phyloP scores from a whole-genome alignment of 2,113 vertebrate species.

The Gavia stellata region DNA sequence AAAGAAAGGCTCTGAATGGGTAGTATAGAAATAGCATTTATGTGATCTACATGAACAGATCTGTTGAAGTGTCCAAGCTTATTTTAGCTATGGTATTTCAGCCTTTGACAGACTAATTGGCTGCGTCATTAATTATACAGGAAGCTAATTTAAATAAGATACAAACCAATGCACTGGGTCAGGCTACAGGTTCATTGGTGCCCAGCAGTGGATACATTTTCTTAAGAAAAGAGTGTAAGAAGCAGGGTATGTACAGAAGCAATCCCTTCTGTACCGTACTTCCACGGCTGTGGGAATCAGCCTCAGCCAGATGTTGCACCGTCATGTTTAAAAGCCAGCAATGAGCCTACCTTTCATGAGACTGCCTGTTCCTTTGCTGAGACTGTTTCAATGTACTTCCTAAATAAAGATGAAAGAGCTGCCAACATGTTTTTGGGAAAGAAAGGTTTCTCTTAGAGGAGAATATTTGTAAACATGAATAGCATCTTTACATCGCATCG shows the following conservation, averaged over 20 bases:
- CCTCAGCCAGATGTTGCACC: neutral
- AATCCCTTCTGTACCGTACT: rapidly evolving
- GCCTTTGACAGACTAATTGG: slow-evolving; percentile 20
- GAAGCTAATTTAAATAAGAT: slow-evolving; percentile 42
- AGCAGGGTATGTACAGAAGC: neutral
- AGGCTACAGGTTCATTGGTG: neutral
- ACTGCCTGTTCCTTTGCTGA: neutral
- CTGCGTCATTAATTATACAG: slow-evolving; percentile 22
- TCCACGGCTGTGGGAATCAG: neutral
- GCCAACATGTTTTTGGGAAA: neutral
- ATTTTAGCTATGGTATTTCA: neutral
- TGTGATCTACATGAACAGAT: neutral
- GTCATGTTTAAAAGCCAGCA: neutral
- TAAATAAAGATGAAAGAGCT: neutral
- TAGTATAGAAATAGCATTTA: neutral
- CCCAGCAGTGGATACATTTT: neutral
- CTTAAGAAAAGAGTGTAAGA: neutral
- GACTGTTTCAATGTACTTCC: neutral
- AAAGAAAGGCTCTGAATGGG: neutral
- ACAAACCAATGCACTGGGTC: neutral
- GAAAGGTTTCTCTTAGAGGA: neutral
- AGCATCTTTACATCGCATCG: neutral
- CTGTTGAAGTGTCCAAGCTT: neutral
- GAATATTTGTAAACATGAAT: neutral
- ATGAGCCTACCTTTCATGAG: neutral